Evolutionary conservation across 2,888 invertebrate genomes (phyloP), one percentile per base, ranked within the genome.

Genomic region (Peribatodes rhomboidaria): DNA sequence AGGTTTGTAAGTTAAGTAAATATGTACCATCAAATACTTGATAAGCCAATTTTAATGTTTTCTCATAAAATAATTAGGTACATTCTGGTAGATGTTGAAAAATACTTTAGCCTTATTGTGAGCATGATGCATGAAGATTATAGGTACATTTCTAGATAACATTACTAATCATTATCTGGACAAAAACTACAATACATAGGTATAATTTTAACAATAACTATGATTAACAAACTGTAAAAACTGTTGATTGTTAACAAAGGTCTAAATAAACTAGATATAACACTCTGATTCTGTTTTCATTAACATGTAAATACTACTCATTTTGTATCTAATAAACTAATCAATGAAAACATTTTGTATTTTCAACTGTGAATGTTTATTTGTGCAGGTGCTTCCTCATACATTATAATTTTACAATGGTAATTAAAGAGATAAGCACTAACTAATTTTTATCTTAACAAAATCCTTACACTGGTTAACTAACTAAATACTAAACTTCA

Each of bases 211-310:
- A 73, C 71, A 81, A 78, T 74, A 75, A 77, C 70, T 76, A 78
- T 76, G 74, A 70, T 67, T 74, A 72, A 62, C 58, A 53, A 58
- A 76, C 70, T 78, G 77, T 81, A 79, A 79, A 81, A 82, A 79
- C 77, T 79, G 74, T 78, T 66, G 67, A 67, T 78, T 73, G 73
- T 70, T 73, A 80, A 80, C 83, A 80, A 79, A 78, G 53, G 41
- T 75, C 75, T 78, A 76, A 75, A 65, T 44, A 55, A 54, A 54
- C 53, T 64, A 54, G 71, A 68, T 72, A 64, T 65, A 75, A 75
- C 67, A 65, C 62, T 67, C 68, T 71, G 70, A 69, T 71, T 71
- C 50, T 59, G 66, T 63, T 67, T 69, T 52, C 61, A 56, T 71
- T 62, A 70, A 68, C 65, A 72, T 69, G 56, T 64, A 65, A 56